These are phyloP conservation scores for Prolemur simus DNA, from an alignment of 2,113 vertebrate species.

Conservation along the genomic window DNA sequence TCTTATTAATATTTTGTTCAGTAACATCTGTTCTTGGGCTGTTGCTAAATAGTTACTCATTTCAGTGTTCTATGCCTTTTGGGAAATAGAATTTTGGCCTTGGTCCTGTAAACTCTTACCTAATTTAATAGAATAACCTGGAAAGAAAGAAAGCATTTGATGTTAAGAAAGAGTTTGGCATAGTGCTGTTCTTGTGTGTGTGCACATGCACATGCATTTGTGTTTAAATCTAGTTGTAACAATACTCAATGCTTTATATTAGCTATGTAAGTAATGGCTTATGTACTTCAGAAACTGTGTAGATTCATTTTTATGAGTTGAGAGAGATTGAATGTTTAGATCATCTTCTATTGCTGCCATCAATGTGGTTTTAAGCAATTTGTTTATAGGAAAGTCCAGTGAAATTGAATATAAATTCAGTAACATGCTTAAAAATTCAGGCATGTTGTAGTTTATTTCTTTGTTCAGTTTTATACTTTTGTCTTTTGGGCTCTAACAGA, in stretches of 20 bases:
- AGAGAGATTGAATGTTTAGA: not conserved
- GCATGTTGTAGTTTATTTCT: not conserved
- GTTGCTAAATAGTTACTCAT: not conserved
- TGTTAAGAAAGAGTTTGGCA: not conserved
- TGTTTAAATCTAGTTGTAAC: not conserved
- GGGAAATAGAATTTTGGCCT: not conserved
- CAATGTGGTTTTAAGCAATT: not conserved
- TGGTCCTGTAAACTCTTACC: not conserved
- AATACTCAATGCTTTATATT: not conserved
- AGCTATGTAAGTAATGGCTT: not conserved
- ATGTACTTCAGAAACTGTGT: not conserved
- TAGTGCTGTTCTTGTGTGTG: not conserved
- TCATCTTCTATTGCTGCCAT: conserved; percentile 9
- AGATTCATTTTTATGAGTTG: not conserved
- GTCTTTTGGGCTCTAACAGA: not conserved
- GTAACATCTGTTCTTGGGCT: not conserved
- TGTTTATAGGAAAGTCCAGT: not conserved
- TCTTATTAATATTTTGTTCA: not conserved
- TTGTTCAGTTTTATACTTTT: not conserved
- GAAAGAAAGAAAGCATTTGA: not conserved
- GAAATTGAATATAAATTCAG: not conserved
- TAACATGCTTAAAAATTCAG: not conserved
- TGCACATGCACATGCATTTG: not conserved
- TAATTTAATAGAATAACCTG: not conserved
- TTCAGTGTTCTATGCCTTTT: not conserved